Evolutionary conservation across 2,113 vertebrate genomes (phyloP), one percentile per base, ranked within the genome.

Genomic region (Nycticorax nycticorax): DNA sequence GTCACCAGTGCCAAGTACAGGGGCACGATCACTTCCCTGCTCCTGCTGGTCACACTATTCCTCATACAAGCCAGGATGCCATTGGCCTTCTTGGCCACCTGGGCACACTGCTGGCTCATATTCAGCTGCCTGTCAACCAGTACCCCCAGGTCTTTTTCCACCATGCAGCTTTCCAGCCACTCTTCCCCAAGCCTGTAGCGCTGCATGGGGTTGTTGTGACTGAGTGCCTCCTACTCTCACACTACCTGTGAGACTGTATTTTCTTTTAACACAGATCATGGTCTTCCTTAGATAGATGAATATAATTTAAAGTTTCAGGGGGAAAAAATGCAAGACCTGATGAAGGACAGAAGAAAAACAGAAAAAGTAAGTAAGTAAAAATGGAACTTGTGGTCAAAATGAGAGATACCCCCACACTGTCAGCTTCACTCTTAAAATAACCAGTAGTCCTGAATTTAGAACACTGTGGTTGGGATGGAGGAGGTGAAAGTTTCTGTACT

Each of bases 401-500:
- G 12, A 89, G 50, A 89, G 30, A 16, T 48, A 35, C 0, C 10
- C 10, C 18, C 3, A 50, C 2, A 0, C 4, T 35, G 26, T 21
- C 13, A 68, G 4, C 20, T 84, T 85, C 82, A 28, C 10, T 60
- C 5, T 85, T 41, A n/a, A 55, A 35, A 66, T 41, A 45, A n/a
- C 8, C 12, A 43, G 3, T 27, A 47, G 14, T 59, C 7, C 23
- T 19, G 2, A 35, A 19, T 79, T 75, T 55, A 35, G n/a, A 26
- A n/a, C 6, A 30, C 2, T 30, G 12, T 19, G 4, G 3, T 21
- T 59, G 21, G 19, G 21, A 66, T 32, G 45, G 14, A 60, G 30
- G 20, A 52, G 9, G 5, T 47, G 19, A 66, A 77, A 84, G 22
- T 45, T 78, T 20, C 50, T 66, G 10, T 41, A 39, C 21, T 71